Base-by-base conservation (phyloP, 2,113 vertebrate species). In the Craseonycteris thonglongyai region DNA sequence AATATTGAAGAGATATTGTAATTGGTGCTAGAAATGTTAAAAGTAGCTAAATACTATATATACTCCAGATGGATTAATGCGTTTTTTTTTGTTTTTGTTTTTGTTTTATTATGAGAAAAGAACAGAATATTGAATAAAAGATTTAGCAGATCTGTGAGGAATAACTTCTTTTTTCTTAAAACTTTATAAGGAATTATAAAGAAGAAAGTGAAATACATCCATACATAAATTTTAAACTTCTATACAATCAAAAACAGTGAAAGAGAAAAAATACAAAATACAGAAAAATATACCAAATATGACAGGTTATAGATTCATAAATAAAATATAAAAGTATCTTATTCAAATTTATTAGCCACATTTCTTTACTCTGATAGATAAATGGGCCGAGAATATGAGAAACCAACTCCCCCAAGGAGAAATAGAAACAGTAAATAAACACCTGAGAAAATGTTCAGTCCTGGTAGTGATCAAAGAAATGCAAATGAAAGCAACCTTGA, bases 401-500 rank as follows among this genome's bases (percentile, higher is more conserved):
- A 88, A 83, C 42, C 21, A 69, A 45, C 91, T 80, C 42, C 49
- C 56, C 54, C 40, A 59, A 93, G 54, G 59, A 95, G 58, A 93
- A 94, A 86, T 3, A 71, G 65, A 91, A 91, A 79, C 51, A 90
- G 56, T 61, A 90, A 93, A 79, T 72, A 89, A 84, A 92, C 22
- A 80, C 21, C 21, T 82, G 28, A 92, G 66, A 83, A 94, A 85
- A 89, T 65, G 30, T 86, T 95, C 63, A 58, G 28, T 26, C 22
- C 13, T 59, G 21, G 66, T 45, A 91, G 51, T 69, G 72, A 76
- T 84, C 56, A 90, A 78, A 88, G 63, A 90, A 87, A 90, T 90
- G 47, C 47, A 96, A 95, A 88, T 90, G 78, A 86, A 94, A 80
- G 54, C 42, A 87, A 83, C 30, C 87, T 81, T 94, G 90, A 94